phyloP scores from a whole-genome alignment of 37 sponge, comb jelly and placozoan species.

The Axinella damicornis region DNA sequence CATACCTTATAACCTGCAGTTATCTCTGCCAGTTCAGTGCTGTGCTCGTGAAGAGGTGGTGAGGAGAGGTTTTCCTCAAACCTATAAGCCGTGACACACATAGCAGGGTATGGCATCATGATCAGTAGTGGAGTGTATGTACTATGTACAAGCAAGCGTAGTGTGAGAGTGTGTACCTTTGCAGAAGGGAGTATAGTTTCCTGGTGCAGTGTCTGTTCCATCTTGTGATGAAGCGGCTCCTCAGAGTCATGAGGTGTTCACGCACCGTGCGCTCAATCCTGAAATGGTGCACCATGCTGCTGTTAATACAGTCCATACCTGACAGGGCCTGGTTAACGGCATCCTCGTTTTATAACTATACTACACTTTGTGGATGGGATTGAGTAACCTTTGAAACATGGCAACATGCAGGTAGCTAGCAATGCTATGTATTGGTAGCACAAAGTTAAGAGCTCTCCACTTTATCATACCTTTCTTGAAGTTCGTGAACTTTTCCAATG shows the following conservation, averaged over 20 bases:
- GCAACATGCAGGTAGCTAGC: not conserved
- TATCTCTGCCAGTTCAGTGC: constrained; percentile 47
- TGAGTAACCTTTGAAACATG: not conserved
- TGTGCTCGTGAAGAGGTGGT: constrained; percentile 12
- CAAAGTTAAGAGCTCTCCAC: too few relatives aligned
- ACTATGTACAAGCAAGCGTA: constrained; percentile 2
- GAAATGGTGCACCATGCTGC: too few relatives aligned
- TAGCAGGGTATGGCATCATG: too few relatives aligned
- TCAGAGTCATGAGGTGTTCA: constrained; percentile 75
- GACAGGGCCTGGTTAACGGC: too few relatives aligned
- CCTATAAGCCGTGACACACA: not conserved
- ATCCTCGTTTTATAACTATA: too few relatives aligned
- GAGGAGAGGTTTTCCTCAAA: constrained; percentile 37
- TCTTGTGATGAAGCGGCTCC: constrained; percentile 80
- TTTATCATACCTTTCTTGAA: constrained; percentile 43
- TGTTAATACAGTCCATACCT: too few relatives aligned
- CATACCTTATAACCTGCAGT: constrained; percentile 56
- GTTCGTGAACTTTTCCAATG: constrained; percentile 28
- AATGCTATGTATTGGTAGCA: not conserved
- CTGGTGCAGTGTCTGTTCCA: constrained; percentile 90
- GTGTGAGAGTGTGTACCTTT: constrained; percentile 26
- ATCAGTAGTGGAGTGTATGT: too few relatives aligned
- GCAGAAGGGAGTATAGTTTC: constrained; percentile 59
- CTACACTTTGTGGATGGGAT: too few relatives aligned
- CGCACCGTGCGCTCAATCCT: constrained; percentile 81